A percentile compares a stretch with the other conserved stretches of the same genome.
Conservation (phyloP, 1,140 invertebrate genomes). For the Oncopodura yosiiana region DNA sequence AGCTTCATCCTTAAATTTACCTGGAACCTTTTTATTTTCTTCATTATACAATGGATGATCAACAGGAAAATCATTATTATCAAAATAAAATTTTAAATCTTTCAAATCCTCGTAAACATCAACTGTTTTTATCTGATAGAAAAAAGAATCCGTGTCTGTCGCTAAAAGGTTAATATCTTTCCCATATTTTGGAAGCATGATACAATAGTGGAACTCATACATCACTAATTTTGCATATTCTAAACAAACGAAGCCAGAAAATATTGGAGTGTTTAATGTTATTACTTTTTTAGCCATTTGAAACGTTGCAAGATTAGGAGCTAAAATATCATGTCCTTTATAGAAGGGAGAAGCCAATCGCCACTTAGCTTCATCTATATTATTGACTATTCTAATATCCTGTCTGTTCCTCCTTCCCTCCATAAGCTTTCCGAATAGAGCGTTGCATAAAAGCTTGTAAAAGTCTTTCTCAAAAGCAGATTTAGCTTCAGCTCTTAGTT, state of each 20-base stretch:
- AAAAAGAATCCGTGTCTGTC: conserved; percentile 14
- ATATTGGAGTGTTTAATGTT: conserved; percentile 6
- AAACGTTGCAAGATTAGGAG: not conserved
- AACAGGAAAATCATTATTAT: conserved; percentile 2
- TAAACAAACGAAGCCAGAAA: not conserved
- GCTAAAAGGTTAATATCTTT: not conserved
- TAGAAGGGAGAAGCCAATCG: no score
- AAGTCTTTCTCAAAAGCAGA: conserved; percentile 6
- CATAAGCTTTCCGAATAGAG: not conserved
- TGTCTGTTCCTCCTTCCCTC: not conserved
- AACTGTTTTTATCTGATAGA: not conserved
- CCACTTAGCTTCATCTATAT: no score
- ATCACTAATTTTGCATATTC: conserved; percentile 6
- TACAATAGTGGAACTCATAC: conserved; percentile 1
- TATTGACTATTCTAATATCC: no score
- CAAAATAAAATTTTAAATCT: not conserved
- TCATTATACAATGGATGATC: conserved; percentile 5
- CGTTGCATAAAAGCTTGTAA: conserved; percentile 2
- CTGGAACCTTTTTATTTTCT: conserved; percentile 44
- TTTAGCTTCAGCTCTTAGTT: not conserved
- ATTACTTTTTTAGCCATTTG: not conserved
- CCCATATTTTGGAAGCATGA: not conserved
- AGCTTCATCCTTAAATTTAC: conserved; percentile 46
- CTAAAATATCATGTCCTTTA: conserved; percentile 1
- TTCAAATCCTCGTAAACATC: conserved; percentile 11